Conservation (phyloP, 2,888 invertebrate genomes). For the Azorinus chamasolen region DNA sequence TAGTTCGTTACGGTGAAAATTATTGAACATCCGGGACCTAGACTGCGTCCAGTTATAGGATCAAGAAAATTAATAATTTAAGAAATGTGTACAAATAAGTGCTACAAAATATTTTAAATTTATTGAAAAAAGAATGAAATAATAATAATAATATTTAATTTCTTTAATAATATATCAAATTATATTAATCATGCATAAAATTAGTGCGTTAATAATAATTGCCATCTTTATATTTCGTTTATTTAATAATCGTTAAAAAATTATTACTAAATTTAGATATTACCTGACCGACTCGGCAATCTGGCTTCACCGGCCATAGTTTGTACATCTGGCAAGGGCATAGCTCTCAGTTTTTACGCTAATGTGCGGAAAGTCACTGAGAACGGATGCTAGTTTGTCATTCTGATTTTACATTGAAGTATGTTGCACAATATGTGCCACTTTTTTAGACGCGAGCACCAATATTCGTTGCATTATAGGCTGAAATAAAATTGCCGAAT, state of each 20-base stretch:
- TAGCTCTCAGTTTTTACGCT: conserved; percentile 49
- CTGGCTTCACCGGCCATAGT: conserved; percentile 25
- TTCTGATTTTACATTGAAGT: conserved; percentile 28
- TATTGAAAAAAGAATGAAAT: too few species aligned
- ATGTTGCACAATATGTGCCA: conserved; percentile 36
- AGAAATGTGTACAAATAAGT: too few species aligned
- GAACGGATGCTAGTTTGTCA: conserved; percentile 28
- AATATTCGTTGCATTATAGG: neutral
- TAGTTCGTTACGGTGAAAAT: too few species aligned
- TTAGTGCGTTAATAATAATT: too few species aligned
- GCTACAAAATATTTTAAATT: too few species aligned
- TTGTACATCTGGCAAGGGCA: conserved; percentile 11
- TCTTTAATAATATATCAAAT: too few species aligned
- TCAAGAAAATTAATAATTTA: too few species aligned
- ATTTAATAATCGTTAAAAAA: neutral
- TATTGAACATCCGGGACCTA: too few species aligned
- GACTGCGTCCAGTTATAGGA: too few species aligned
- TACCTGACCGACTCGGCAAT: conserved; percentile 27
- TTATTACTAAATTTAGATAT: conserved; percentile 28
- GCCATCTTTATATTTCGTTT: neutral
- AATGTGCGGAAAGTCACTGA: conserved; percentile 64
- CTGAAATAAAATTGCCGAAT: neutral
- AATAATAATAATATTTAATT: too few species aligned
- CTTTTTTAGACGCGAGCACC: conserved; percentile 13
- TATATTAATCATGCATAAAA: too few species aligned